These are phyloP conservation scores for Apteryx mantelli DNA, from an alignment of 2,113 vertebrate genomes.

Conservation along the genomic window DNA sequence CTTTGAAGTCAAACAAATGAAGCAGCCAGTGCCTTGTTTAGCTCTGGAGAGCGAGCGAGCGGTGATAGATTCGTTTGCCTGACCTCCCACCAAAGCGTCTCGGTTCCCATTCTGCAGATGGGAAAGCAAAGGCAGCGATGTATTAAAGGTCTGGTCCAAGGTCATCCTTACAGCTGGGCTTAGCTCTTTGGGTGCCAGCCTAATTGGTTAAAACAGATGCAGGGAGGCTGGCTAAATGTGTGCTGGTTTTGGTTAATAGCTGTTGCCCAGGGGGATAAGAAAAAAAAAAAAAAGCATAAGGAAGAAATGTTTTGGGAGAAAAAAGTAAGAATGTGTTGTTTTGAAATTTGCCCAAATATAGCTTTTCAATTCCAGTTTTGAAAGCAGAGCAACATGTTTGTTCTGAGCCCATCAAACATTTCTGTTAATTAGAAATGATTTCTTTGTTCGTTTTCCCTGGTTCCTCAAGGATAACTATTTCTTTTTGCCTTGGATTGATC, in stretches of 20 bases:
- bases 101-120: constrained; percentile 11
- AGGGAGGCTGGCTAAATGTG: neutral
- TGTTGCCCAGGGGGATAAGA: neutral
- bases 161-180: neutral
- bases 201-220: neutral
- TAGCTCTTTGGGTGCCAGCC: neutral
- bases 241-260: constrained; percentile 5
- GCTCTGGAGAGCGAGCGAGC: neutral
- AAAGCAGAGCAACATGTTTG: constrained; percentile 48
- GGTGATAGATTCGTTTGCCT: neutral
- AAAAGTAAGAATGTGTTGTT: neutral
- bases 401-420: constrained; percentile 50
- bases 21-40: neutral
- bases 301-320: neutral
- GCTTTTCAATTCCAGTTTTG: constrained; percentile 22
- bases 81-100: neutral
- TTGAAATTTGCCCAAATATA: constrained; percentile 52
- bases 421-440: constrained; percentile 50
- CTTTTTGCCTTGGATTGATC: neutral
- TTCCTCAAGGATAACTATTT: neutral
- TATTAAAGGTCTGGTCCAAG: neutral
- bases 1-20: constrained; percentile 18
- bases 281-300: too few species aligned
- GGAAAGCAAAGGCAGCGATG: neutral
- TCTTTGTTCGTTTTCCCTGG: constrained; percentile 31